Evolutionary conservation across 2,797 vertebrate species (phyloP).

Genomic region (Scarus forsteni): DNA sequence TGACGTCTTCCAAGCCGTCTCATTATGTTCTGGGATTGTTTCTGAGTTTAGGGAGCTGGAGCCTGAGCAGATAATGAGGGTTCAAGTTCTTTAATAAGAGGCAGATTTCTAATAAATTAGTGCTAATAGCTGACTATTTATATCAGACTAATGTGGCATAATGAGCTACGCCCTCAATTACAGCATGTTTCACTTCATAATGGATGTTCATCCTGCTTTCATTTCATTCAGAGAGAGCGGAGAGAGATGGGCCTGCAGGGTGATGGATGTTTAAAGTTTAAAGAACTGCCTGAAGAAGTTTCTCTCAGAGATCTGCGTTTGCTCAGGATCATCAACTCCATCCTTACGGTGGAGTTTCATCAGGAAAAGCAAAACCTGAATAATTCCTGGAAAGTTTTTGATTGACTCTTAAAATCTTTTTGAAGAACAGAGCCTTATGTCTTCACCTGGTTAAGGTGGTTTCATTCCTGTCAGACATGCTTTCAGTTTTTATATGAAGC

Average conservation of each 20-base stretch:
- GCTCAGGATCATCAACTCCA: not conserved
- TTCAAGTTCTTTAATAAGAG: slow-evolving; percentile 47
- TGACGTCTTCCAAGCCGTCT: slow-evolving; percentile 1
- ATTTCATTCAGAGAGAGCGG: slow-evolving; percentile 25
- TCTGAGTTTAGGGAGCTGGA: slow-evolving; percentile 14
- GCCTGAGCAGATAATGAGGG: slow-evolving; percentile 19
- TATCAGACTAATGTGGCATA: slow-evolving; percentile 63
- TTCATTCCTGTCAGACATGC: no score
- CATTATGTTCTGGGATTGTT: slow-evolving; percentile 9
- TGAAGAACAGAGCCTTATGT: no score
- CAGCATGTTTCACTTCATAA: slow-evolving; percentile 46
- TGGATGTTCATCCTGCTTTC: slow-evolving; percentile 45
- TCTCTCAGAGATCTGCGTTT: slow-evolving; percentile 1
- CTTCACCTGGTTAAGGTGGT: no score
- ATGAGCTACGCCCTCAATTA: slow-evolving; percentile 58
- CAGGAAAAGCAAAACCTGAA: no score
- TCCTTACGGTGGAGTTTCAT: no score
- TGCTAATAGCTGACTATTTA: slow-evolving; percentile 66
- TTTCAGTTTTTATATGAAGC: no score
- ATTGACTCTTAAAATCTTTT: no score
- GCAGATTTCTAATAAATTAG: slow-evolving; percentile 58
- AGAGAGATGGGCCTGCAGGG: slow-evolving; percentile 19
- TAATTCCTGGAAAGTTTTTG: no score
- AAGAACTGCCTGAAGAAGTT: slow-evolving; percentile 28
- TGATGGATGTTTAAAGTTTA: slow-evolving; percentile 34